phyloP scores from a whole-genome alignment of 2,797 vertebrate species.

The Gobionotothen gibberifrons region DNA sequence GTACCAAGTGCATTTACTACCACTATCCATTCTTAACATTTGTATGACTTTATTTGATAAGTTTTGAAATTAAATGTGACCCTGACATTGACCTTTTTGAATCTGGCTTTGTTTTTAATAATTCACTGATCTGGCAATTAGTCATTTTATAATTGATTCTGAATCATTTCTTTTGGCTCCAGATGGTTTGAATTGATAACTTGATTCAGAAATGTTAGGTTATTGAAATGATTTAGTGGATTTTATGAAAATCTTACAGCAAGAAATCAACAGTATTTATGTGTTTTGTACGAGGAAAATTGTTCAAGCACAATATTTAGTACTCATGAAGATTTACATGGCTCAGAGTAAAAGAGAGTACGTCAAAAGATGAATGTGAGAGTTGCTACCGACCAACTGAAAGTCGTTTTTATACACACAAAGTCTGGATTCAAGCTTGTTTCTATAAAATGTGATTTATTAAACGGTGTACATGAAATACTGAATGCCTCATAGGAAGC shows the following conservation, averaged over 20 bases:
- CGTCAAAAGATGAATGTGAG: neutral
- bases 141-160: constrained; percentile 4
- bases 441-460: constrained; percentile 82
- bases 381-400: neutral
- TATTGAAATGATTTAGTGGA: neutral
- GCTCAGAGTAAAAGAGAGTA: neutral
- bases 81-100: constrained; percentile 88
- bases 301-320: neutral
- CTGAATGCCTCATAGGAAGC: constrained; percentile 44
- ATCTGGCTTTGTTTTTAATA: constrained; percentile 78
- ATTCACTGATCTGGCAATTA: constrained; percentile 33
- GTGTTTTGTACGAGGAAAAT: constrained; percentile 1
- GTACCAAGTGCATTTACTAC: constrained; percentile 93
- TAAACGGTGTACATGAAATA: constrained; percentile 74
- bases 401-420: neutral
- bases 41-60: constrained; percentile 96
- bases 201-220: neutral
- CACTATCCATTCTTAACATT: constrained; percentile 98
- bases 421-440: constrained; percentile 30
- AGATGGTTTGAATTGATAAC: constrained; percentile 5
- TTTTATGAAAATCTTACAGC: neutral
- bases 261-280: neutral
- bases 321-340: neutral
- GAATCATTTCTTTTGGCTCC: neutral
- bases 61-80: constrained; percentile 98